Conservation (phyloP, 2,797 vertebrate species). For the Alcedo atthis region DNA sequence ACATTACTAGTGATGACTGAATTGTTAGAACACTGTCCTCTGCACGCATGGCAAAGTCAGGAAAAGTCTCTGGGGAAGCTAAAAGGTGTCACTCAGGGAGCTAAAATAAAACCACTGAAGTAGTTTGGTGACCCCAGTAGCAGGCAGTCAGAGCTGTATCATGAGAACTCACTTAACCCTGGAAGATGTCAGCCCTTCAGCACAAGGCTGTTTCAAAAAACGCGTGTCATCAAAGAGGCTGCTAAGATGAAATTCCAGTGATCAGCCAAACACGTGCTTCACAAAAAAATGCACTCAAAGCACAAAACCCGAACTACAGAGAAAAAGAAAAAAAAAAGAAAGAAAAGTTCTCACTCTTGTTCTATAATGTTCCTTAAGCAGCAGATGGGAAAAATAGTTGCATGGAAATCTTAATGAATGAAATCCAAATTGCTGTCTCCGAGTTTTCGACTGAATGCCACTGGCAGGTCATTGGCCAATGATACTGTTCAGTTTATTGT, state of each 20-base stretch:
- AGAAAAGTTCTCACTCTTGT: neutral
- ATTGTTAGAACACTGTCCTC: neutral
- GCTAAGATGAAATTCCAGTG: neutral
- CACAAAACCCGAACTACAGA: neutral
- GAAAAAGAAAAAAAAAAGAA: neutral
- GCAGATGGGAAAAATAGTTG: neutral
- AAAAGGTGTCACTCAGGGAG: neutral
- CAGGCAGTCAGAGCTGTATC: neutral
- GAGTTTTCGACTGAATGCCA: neutral
- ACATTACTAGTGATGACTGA: neutral
- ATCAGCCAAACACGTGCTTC: slow-evolving; percentile 4
- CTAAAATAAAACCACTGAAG: slow-evolving; percentile 14
- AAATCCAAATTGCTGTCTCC: slow-evolving; percentile 1
- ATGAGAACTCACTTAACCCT: slow-evolving; percentile 16
- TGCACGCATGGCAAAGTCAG: neutral
- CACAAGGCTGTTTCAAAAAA: slow-evolving; percentile 24
- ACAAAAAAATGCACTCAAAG: neutral
- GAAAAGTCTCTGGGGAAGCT: neutral
- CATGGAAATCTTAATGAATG: slow-evolving; percentile 18
- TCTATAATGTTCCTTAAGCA: neutral
- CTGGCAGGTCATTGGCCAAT: neutral
- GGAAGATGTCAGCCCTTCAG: neutral
- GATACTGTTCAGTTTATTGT: neutral
- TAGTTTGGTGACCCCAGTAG: neutral
- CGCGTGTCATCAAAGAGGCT: neutral